A percentile compares a stretch with the other conserved stretches of the same genome.
These are phyloP conservation scores for Picus viridis DNA, from an alignment of 2,797 vertebrate species.

Conservation along the genomic window DNA sequence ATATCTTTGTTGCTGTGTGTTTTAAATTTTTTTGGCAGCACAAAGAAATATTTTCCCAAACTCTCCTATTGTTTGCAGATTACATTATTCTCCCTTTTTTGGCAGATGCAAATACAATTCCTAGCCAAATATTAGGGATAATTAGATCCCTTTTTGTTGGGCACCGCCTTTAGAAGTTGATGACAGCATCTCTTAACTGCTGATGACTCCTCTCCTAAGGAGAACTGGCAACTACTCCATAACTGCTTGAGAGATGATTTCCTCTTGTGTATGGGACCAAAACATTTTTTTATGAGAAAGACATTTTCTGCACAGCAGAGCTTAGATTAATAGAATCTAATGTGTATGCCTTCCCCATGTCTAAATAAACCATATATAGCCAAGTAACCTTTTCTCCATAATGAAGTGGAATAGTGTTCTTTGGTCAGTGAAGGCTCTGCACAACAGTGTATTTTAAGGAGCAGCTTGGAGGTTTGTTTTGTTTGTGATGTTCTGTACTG, in stretches of 20 bases:
- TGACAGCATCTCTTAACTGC: neutral
- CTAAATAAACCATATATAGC: neutral
- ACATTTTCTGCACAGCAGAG: neutral
- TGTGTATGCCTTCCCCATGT: neutral
- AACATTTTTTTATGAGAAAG: neutral
- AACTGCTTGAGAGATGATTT: neutral
- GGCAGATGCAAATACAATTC: conserved; percentile 32
- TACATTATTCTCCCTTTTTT: conserved; percentile 25
- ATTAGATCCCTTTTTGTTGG: conserved; percentile 14
- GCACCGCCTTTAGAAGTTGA: neutral
- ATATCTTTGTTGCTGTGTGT: conserved; percentile 29
- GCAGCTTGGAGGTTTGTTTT: neutral
- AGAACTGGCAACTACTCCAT: neutral
- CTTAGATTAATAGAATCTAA: neutral
- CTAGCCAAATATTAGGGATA: conserved; percentile 23
- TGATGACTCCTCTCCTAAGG: neutral
- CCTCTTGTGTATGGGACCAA: neutral
- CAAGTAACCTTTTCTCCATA: neutral
- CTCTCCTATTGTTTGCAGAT: conserved; percentile 42
- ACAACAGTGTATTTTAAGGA: neutral
- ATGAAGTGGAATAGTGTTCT: neutral
- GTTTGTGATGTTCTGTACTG: neutral
- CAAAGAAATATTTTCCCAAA: conserved; percentile 29
- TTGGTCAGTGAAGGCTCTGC: neutral
- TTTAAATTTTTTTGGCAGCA: conserved; percentile 50